Percentiles rank a stretch among this genome's conserved stretches.
These are phyloP conservation scores for Tenebrosternarchus preto DNA, from an alignment of 2,113 vertebrate genomes.

Conservation along the genomic window DNA sequence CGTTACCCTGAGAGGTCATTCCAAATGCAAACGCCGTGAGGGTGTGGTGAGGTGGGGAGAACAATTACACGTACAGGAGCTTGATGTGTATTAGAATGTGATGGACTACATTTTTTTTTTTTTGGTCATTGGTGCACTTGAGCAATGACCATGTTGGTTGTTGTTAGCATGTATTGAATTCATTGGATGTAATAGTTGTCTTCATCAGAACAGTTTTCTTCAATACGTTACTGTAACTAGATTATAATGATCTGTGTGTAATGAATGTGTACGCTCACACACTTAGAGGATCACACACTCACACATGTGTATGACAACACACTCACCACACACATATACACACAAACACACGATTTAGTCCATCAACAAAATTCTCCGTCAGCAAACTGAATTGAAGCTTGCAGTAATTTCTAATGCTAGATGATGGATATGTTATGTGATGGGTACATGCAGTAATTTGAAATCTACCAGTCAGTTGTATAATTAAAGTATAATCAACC, in stretches of 20 bases:
- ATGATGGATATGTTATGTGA: too few species aligned
- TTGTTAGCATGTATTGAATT: not conserved
- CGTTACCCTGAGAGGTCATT: constrained; percentile 35
- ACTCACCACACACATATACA: too few species aligned
- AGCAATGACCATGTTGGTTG: too few species aligned
- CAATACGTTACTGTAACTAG: too few species aligned
- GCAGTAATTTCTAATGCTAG: not conserved
- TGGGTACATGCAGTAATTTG: too few species aligned
- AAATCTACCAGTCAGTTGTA: too few species aligned
- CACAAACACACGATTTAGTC: too few species aligned
- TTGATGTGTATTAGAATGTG: constrained; percentile 1
- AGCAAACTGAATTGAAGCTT: not conserved
- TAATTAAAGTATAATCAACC: not conserved
- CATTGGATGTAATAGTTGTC: not conserved
- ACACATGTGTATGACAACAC: too few species aligned
- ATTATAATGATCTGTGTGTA: too few species aligned
- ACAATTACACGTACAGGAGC: not conserved
- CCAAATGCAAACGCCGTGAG: constrained; percentile 13
- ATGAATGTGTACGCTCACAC: too few species aligned
- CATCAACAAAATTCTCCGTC: too few species aligned
- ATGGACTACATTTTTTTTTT: not conserved
- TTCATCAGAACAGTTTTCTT: too few species aligned
- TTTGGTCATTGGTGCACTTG: not conserved
- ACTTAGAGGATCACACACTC: not conserved
- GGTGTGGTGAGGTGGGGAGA: not conserved